Percentiles rank a stretch among this genome's conserved stretches.
These are phyloP conservation scores for Papilio aristodemus DNA, from an alignment of 1,140 invertebrate species.

Conservation along the genomic window DNA sequence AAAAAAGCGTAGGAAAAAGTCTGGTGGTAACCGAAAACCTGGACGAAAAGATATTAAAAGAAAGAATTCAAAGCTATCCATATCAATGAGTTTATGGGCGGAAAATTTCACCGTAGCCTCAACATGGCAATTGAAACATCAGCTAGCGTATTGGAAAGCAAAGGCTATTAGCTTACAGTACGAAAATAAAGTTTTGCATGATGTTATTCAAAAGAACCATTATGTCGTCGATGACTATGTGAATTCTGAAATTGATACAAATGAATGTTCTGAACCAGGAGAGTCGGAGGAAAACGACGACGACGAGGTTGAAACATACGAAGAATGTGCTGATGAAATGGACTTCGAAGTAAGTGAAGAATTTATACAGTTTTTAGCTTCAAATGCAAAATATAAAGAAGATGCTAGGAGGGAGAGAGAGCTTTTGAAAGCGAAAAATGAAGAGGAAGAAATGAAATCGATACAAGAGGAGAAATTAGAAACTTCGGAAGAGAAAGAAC, in stretches of 20 bases:
- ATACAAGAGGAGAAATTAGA: conserved; percentile 47
- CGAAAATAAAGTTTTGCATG: conserved; percentile 83
- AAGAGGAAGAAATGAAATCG: conserved; percentile 51
- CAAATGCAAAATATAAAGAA: conserved; percentile 79
- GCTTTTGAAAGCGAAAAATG: conserved; percentile 68
- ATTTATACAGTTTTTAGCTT: conserved; percentile 83
- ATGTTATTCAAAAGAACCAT: conserved; percentile 71
- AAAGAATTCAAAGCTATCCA: conserved; percentile 40
- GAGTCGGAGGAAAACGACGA: conserved; percentile 27
- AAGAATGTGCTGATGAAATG: conserved; percentile 41
- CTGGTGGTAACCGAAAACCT: conserved; percentile 37
- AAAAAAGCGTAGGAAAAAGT: conserved; percentile 38
- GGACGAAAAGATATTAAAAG: conserved; percentile 41
- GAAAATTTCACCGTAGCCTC: conserved; percentile 60
- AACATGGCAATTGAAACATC: conserved; percentile 80
- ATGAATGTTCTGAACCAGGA: conserved; percentile 36
- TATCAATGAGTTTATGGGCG: conserved; percentile 66
- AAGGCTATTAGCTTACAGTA: conserved; percentile 83
- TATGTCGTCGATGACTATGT: conserved; percentile 36
- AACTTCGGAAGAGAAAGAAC: conserved; percentile 52
- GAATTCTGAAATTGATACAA: conserved; percentile 30
- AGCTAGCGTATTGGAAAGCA: conserved; percentile 85
- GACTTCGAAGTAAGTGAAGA: conserved; percentile 83
- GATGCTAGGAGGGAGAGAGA: conserved; percentile 78
- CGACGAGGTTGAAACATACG: conserved; percentile 36